Evolutionary conservation across 2,113 vertebrate species (phyloP), one percentile per base, ranked within the genome.

Genomic region (Alligator mississippiensis): DNA sequence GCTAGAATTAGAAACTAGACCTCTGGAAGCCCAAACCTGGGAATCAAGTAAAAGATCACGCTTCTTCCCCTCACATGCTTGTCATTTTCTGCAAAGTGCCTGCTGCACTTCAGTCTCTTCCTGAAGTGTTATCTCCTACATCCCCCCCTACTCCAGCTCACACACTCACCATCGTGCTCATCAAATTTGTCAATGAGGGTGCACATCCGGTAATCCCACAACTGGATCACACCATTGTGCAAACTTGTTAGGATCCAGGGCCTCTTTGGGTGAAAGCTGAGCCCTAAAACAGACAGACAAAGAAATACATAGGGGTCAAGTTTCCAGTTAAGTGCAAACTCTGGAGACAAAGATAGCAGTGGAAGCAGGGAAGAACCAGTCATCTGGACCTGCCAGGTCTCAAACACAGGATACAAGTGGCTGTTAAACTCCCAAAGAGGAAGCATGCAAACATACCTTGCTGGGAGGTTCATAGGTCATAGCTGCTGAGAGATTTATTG

Each of bases 171-270:
- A 15, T 99, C 99, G 9, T 99, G 99, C 91, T 99, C 99, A 28
- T 99, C 99, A 72, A 99, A 99, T 87, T 99, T 99, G 96, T 99
- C 99, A 61, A 99, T 99, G 14, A 99, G 98, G 1, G 99, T 99
- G 89, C 99, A 99, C 99, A 99, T 99, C 9, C 99, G 98, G 13
- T 99, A 99, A 76, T 99, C 99, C 99, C 99, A 99, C 77, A 99
- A 98, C 97, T 99, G 99, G 97, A 99, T 99, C 74, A 99, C 99
- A 1, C 99, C 99, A 87, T 99, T 99, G 97, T 99, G 99, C 82
- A 99, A 97, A 96, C 99, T 99, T 27, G 99, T 99, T 28, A 99
- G 98, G 95, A 99, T 98, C 99, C 99, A 99, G 2, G 99, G 99
- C 74, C 99, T 96, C 97, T 99, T 99, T 0, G 99, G 99, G 79